A percentile compares a stretch with the other conserved stretches of the same genome.
phyloP scores from a whole-genome alignment of 2,113 vertebrate species.

The Thomomys bottae region DNA sequence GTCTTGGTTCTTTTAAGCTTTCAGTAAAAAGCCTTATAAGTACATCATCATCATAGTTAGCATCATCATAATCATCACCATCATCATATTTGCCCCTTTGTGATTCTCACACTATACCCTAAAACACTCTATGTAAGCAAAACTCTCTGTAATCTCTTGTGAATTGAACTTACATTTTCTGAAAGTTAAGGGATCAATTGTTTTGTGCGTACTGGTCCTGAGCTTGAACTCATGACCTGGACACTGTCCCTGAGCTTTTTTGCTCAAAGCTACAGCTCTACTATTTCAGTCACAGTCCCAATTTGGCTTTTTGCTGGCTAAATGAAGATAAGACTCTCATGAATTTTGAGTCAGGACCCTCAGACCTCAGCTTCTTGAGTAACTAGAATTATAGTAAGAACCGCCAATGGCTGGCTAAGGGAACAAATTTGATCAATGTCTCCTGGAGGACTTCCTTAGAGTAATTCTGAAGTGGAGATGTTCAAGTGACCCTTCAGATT shows the following conservation, averaged over 20 bases:
- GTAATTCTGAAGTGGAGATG: constrained; percentile 26
- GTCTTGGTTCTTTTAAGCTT: constrained; percentile 34
- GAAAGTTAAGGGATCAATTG: background rate
- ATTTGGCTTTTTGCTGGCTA: too few relatives aligned
- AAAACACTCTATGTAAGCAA: background rate
- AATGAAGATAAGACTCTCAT: too few relatives aligned
- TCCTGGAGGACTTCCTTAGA: background rate
- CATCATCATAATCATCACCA: too few relatives aligned
- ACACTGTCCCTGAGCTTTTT: too few relatives aligned
- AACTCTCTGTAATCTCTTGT: background rate
- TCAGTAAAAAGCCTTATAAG: background rate
- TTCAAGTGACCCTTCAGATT: constrained; percentile 53
- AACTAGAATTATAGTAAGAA: too few relatives aligned
- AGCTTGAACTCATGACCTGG: too few relatives aligned
- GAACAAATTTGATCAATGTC: constrained; percentile 9
- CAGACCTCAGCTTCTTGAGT: too few relatives aligned
- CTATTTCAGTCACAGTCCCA: too few relatives aligned
- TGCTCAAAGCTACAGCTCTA: too few relatives aligned
- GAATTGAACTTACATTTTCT: background rate
- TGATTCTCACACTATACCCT: background rate
- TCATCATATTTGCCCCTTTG: background rate
- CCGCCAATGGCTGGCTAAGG: background rate
- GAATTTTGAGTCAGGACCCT: too few relatives aligned
- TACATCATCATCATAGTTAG: too few relatives aligned
- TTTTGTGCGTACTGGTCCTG: background rate